Base-by-base conservation (phyloP, 2,888 invertebrate genomes). In the Eilema sororculum region DNA sequence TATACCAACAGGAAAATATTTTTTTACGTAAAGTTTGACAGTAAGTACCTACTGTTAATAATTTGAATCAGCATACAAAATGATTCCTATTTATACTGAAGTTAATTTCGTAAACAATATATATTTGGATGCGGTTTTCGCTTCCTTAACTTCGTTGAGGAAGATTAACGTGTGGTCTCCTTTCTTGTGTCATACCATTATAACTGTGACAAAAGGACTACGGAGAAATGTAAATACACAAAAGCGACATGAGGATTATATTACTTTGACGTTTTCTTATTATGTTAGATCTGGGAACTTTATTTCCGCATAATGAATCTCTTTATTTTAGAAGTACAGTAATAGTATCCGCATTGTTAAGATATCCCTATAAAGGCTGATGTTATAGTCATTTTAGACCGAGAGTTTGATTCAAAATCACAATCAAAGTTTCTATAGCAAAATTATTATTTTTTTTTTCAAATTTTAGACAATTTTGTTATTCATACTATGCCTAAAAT, bases 41-140 rank as follows among this genome's bases (percentile, higher is more conserved):
- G 46, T 46, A 52, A 8, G 0, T 8, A 20, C 9, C 24, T 8
- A 41, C 37, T 22, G 13, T 62, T 1, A 22, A 16, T 24, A 24
- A 16, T 25, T 20, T 30, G n/a, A 52, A 56, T 10, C 25, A 4
- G n/a, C 22, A 22, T 9, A 59, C 16, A 65, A 25, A 41, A 24
- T 63, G 72, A 72, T 70, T 70, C 64, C 64, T 68, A 56, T 65
- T 10, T 61, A n/a, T 52, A 69, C 66, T 66, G 65, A 71, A 73
- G 71, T 58, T 82, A 77, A 82, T 82, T 74, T 72, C 25, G 61
- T 73, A 69, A 80, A 81, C 75, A 81, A 82, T 77, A 75, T 74
- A 68, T 73, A 75, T 74, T 80, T 75, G 71, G 74, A 73, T 70
- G 75, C 61, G 68, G 74, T 72, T 75, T 73, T 72, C 71, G 67